Evolutionary conservation across 2,113 vertebrate genomes (phyloP).

Genomic region (Leucoraja erinaceus): DNA sequence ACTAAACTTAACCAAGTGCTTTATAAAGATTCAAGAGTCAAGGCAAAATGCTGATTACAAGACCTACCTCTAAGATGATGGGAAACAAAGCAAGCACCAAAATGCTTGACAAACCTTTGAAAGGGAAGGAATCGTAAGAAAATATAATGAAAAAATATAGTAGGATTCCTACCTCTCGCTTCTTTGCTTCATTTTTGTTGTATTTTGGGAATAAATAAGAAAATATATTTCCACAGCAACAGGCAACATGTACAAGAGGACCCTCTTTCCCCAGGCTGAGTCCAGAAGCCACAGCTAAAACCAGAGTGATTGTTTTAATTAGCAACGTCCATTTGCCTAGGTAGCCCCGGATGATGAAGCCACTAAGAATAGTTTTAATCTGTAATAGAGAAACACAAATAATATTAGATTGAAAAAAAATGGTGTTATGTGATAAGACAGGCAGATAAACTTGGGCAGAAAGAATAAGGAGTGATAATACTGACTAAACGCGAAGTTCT

Average conservation of each 20-base stretch:
- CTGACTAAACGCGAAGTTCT: too few relatives aligned
- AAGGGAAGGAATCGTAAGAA: not conserved
- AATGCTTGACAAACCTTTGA: not conserved
- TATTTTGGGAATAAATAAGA: conserved; percentile 99
- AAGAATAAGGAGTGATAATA: too few relatives aligned
- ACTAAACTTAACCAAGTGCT: too few relatives aligned
- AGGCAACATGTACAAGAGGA: conserved; percentile 92
- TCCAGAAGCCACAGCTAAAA: conserved; percentile 91
- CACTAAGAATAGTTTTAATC: conserved; percentile 98
- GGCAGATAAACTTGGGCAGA: too few relatives aligned
- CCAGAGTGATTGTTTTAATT: conserved; percentile 96
- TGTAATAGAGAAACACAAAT: conserved; percentile 52
- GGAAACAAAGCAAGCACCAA: not conserved
- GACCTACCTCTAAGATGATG: not conserved
- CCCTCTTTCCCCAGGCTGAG: conserved; percentile 97
- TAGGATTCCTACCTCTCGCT: conserved; percentile 75
- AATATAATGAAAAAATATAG: not conserved
- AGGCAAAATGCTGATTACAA: not conserved
- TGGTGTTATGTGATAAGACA: too few relatives aligned
- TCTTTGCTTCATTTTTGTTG: conserved; percentile 98
- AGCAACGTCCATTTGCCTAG: conserved; percentile 97
- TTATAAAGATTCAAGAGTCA: not conserved
- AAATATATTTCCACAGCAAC: conserved; percentile 98
- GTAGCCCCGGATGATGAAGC: conserved; percentile 96
- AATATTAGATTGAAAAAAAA: conserved; percentile 40